A percentile compares a stretch with the other conserved stretches of the same genome.
Conservation (phyloP, 2,113 vertebrate genomes). For the Mustelus asterias region DNA sequence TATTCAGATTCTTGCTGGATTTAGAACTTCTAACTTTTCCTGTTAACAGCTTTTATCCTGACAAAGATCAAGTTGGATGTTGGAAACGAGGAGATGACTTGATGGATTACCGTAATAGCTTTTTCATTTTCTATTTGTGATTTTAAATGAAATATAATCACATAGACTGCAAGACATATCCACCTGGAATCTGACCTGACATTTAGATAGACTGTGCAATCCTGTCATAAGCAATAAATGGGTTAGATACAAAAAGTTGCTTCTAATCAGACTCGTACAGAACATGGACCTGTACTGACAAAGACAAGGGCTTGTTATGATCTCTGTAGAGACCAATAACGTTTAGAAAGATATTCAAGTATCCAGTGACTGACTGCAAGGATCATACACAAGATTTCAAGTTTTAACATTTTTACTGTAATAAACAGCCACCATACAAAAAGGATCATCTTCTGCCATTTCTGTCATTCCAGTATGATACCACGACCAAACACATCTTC, state of each 20-base stretch:
- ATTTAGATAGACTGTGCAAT: constrained; percentile 30
- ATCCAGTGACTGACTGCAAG: neutral
- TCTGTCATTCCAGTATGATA: too few relatives aligned
- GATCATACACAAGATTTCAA: neutral
- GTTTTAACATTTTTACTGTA: neutral
- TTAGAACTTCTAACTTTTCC: constrained; percentile 11
- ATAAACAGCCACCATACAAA: neutral
- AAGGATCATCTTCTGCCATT: too few relatives aligned
- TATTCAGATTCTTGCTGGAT: constrained; percentile 5
- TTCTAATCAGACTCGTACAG: neutral
- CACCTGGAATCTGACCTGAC: constrained; percentile 37
- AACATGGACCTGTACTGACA: neutral
- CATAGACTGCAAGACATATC: constrained; percentile 25
- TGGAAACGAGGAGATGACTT: neutral
- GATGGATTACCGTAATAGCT: constrained; percentile 4
- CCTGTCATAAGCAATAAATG: constrained; percentile 32
- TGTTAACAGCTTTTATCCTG: constrained; percentile 15
- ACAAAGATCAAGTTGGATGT: constrained; percentile 32
- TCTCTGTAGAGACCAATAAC: neutral
- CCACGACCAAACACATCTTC: too few relatives aligned
- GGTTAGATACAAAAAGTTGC: neutral
- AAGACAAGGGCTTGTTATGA: neutral
- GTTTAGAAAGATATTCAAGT: neutral
- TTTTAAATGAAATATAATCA: constrained; percentile 31
- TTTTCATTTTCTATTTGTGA: constrained; percentile 32